Conservation (phyloP, 2,888 invertebrate species). For the Athripsodes cinereus region DNA sequence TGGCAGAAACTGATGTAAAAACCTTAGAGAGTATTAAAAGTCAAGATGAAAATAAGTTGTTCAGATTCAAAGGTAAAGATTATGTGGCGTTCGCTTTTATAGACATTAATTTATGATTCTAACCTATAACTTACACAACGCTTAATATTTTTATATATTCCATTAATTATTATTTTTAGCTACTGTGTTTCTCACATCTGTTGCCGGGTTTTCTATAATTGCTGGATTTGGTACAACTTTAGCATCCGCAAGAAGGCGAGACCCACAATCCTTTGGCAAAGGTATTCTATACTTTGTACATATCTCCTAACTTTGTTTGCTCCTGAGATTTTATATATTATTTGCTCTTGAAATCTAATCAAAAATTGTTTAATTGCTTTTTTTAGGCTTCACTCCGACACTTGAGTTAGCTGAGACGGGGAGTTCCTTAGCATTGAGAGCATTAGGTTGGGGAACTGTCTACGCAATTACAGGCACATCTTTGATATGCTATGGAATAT, state of each 20-base stretch:
- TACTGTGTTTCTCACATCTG: constrained; percentile 61
- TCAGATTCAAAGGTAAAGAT: constrained; percentile 41
- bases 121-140: too few relatives aligned
- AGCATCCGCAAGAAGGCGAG: constrained; percentile 69
- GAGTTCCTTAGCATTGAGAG: constrained; percentile 70
- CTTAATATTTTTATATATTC: background rate
- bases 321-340: too few relatives aligned
- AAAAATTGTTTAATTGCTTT: background rate
- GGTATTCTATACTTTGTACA: constrained; percentile 42
- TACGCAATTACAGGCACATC: constrained; percentile 84
- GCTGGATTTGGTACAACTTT: constrained; percentile 78
- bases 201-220: constrained; percentile 72
- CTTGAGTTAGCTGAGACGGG: constrained; percentile 69
- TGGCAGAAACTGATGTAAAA: too few relatives aligned
- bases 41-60: constrained; percentile 40
- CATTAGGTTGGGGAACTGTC: constrained; percentile 81
- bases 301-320: background rate
- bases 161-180: constrained; percentile 45
- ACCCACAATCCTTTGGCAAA: constrained; percentile 72
- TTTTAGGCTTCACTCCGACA: constrained; percentile 50
- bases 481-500: constrained; percentile 72
- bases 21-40: background rate
- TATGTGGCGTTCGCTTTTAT: background rate
- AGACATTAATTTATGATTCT: too few relatives aligned
- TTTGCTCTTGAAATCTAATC: too few relatives aligned